Evolutionary conservation across 1,140 invertebrate species (phyloP), one percentile per base, ranked within the genome.

Genomic region (Ceratoteleas bidentatus): DNA sequence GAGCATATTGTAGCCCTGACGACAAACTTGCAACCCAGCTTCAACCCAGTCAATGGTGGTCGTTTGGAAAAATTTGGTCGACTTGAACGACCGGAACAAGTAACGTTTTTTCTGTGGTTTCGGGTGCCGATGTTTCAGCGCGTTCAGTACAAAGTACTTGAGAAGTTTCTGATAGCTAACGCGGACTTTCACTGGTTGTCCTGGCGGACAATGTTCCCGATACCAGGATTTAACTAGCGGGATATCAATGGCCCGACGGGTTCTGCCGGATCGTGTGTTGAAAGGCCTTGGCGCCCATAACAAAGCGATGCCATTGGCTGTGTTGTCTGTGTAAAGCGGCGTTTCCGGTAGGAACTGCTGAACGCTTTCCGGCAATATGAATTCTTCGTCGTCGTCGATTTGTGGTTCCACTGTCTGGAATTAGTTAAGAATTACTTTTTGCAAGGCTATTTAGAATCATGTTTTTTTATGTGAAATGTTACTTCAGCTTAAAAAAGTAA

Each of bases 21-120:
- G 94, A 89, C 99, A 99, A 0, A 99, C 99, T 93, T 98, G 96
- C 6, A 99, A 91, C 32, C 99, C 99, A 60, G 98, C 98, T 92
- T 99, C 99, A 0, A 99, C 99, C 99, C 99, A 99, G 91, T 99
- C 99, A 66, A 99, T 92, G 0, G 98, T 99, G 11, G 99, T 99
- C 0, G 97, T 98, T 94, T 99, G 99, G 93, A 99, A 99, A 92
- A 99, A 99, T 91, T 99, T 99, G 0, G 99, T 99, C 0, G 98
- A 96, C 92, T 99, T 99, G 92, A 99, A 99, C 0, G 99, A 99
- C 13, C 98, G 94, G 94, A 99, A 99, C 11, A 99, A 92, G 87
- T 99, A 99, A 58, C 98, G 94, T 88, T 99, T 99, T 92, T 99
- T 99, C 87, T 99, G 99, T 14, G 99, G 96, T 90, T 99, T 99